Evolutionary conservation across 2,888 invertebrate species (phyloP).

Genomic region (Apeira syringaria): DNA sequence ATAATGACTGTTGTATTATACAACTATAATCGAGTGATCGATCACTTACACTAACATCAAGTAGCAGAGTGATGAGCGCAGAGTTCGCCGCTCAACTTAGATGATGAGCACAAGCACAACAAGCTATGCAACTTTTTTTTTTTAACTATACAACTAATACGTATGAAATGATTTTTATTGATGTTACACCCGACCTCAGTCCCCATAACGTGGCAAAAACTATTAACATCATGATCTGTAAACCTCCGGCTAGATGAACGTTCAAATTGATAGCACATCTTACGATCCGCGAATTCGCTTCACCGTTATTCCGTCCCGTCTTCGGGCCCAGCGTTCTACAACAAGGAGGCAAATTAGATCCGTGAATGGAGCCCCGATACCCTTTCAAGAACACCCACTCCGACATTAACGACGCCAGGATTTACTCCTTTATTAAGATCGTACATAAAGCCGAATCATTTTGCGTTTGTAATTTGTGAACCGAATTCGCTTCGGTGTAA

Average conservation of each 20-base stretch:
- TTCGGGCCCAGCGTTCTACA: constrained; percentile 34
- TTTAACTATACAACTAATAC: too few species aligned
- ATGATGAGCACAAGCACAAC: too few species aligned
- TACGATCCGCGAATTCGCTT: constrained; percentile 22
- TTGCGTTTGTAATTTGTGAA: neutral
- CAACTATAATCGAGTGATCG: too few species aligned
- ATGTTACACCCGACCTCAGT: too few species aligned
- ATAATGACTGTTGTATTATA: too few species aligned
- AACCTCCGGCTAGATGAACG: constrained; percentile 15
- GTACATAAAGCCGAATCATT: constrained; percentile 11
- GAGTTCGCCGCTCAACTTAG: too few species aligned
- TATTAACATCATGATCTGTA: too few species aligned
- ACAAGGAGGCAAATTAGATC: constrained; percentile 50
- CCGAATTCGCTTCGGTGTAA: neutral
- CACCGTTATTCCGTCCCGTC: constrained; percentile 28
- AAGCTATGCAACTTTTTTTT: too few species aligned
- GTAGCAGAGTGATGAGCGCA: too few species aligned
- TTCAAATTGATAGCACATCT: constrained; percentile 17
- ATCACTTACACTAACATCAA: too few species aligned
- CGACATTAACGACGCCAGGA: constrained; percentile 43
- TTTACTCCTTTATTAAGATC: constrained; percentile 46
- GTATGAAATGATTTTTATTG: too few species aligned
- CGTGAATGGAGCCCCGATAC: constrained; percentile 49
- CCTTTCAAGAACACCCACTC: constrained; percentile 44
- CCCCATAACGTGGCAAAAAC: too few species aligned